phyloP scores from a whole-genome alignment of 1,140 invertebrate species.

The Pachypsylla venusta region DNA sequence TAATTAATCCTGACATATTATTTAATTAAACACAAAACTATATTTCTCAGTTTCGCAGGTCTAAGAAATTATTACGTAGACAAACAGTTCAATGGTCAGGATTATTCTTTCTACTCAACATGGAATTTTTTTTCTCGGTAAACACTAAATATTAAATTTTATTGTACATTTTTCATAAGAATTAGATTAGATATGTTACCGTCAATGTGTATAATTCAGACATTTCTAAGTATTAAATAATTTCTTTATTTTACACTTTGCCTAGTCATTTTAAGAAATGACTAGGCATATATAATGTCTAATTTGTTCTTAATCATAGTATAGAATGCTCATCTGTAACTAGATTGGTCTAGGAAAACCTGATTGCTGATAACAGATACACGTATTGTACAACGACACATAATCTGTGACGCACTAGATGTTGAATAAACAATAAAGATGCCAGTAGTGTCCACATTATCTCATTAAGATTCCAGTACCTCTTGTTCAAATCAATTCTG shows the following conservation, averaged over 20 bases:
- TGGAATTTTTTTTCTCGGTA: conserved; percentile 6
- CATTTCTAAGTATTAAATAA: not conserved
- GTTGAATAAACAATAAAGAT: no score
- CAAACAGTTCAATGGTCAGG: conserved; percentile 5
- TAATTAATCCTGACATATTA: not conserved
- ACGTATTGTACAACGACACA: no score
- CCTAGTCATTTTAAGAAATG: no score
- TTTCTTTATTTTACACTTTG: not conserved
- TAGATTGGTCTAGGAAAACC: no score
- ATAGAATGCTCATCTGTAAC: no score
- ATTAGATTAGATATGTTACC: not conserved
- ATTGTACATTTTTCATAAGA: not conserved
- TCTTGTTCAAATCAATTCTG: no score
- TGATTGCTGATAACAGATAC: no score
- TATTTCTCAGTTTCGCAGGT: conserved; percentile 6
- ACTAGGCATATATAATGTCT: no score
- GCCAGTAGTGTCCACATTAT: no score
- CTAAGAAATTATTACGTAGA: not conserved
- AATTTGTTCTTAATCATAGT: no score
- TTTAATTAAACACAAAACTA: not conserved
- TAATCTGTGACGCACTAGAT: no score
- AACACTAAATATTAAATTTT: not conserved
- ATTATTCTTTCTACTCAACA: not conserved
- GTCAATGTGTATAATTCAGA: not conserved
- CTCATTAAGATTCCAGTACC: no score